Conservation (phyloP, 2,113 vertebrate genomes). For the Galbula dea region DNA sequence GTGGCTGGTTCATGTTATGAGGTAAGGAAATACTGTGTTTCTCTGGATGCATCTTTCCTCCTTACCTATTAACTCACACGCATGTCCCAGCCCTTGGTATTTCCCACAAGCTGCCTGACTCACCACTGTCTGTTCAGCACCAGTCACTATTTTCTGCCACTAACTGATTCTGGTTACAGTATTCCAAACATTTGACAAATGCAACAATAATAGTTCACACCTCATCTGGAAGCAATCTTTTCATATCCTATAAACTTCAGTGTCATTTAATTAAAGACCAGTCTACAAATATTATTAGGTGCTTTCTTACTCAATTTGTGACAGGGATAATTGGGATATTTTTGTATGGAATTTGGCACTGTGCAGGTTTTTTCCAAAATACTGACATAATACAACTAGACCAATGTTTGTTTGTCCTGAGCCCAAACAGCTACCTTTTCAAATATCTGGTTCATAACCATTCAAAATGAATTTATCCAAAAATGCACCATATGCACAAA, state of each 20-base stretch:
- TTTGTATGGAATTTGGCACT: not conserved
- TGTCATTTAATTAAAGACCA: conserved; percentile 21
- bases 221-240: not conserved
- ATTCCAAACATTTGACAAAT: not conserved
- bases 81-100: not conserved
- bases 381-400: not conserved
- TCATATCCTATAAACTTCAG: conserved; percentile 5
- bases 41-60: not conserved
- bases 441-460: not conserved
- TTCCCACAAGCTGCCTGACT: not conserved
- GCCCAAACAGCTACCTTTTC: not conserved
- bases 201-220: not conserved
- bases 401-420: not conserved
- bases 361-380: not conserved
- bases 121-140: not conserved
- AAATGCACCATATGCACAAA: not conserved
- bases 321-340: not conserved
- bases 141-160: not conserved
- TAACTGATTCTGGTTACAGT: not conserved
- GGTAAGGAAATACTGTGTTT: not conserved
- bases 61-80: not conserved
- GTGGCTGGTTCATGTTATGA: not conserved
- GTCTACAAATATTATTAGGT: not conserved
- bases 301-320: conserved; percentile 10
- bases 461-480: not conserved